phyloP scores from a whole-genome alignment of 2,797 vertebrate genomes.

The Typhlichthys subterraneus region DNA sequence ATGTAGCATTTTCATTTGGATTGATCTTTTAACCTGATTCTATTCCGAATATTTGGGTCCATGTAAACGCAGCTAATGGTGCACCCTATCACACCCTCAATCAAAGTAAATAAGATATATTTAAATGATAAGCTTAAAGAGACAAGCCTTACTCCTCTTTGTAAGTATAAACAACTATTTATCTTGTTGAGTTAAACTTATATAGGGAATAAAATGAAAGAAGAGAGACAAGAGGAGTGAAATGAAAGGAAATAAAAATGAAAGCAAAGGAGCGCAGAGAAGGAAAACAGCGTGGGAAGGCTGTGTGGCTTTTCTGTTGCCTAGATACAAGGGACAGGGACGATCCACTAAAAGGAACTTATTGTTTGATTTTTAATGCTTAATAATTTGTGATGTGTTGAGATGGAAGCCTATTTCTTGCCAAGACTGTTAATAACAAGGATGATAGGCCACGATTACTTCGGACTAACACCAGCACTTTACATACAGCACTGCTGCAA shows the following conservation, averaged over 20 bases:
- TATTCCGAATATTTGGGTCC: no score
- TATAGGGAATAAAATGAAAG: not conserved
- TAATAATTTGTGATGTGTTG: conserved; percentile 34
- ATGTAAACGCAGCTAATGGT: no score
- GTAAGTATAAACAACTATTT: no score
- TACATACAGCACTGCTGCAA: not conserved
- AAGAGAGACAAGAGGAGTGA: conserved; percentile 5
- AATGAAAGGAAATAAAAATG: conserved; percentile 21
- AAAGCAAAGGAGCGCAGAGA: conserved; percentile 11
- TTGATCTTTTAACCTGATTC: no score
- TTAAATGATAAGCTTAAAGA: no score
- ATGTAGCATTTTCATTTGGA: no score
- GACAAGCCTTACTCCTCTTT: no score
- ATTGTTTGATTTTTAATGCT: conserved; percentile 45
- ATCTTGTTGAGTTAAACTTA: no score
- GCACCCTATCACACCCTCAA: no score
- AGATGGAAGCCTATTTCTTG: conserved; percentile 5
- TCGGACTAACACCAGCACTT: conserved; percentile 2
- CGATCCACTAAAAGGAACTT: conserved; percentile 39
- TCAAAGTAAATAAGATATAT: no score
- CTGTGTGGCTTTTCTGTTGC: conserved; percentile 67
- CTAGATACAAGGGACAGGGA: conserved; percentile 61
- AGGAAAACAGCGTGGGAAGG: conserved; percentile 26
- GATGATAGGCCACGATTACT: not conserved
- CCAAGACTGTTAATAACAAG: conserved; percentile 1